Base-by-base conservation (phyloP, 2,888 invertebrate genomes). In the Microdon myrmicae region DNA sequence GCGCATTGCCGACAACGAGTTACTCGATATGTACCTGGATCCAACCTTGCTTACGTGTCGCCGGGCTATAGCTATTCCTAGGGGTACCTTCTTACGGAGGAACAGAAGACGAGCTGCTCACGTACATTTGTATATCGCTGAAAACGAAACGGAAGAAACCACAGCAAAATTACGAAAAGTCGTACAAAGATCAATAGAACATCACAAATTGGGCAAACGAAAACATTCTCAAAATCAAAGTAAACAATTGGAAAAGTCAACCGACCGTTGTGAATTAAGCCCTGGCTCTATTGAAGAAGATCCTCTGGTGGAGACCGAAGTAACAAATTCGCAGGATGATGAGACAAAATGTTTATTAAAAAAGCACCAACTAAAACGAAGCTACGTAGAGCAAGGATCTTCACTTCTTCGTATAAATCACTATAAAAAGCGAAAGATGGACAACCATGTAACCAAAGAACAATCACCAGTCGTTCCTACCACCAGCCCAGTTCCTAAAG, bases 121-220 rank as follows among this genome's bases (percentile, higher is more conserved):
- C 2, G 44, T 71, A 7, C 68, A 67, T 1, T 20, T 58, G 8
- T 69, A 68, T 29, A 67, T 70, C 2, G 47, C 54, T 2, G 59
- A 64, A 7, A 25, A 59, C 7, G 78, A 78, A 60, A 74, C 67
- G 4, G 48, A 61, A 0, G 35, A 69, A 9, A 70, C 69, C 1
- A 66, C 61, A 25, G 39, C 70, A 2, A 49, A 72, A 23, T 68
- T 78, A 2, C 69, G 68, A 20, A 56, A 69, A 12, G 73, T 73
- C 32, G 71, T 78, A 0, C 35, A 68, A 6, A 67, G 71, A 2
- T 74, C 75, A 0, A 70, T 76, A 4, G 71, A 71, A 20, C 75
- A 70, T 45, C 78, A 77, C 55, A 73, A 69, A 51, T n/a, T n/a
- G n/a, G n/a, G n/a, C n/a, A n/a, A n/a, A n/a, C n/a, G 17, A 14